Conservation (phyloP, 2,888 invertebrate species). For the Cerceris ruficornis region DNA sequence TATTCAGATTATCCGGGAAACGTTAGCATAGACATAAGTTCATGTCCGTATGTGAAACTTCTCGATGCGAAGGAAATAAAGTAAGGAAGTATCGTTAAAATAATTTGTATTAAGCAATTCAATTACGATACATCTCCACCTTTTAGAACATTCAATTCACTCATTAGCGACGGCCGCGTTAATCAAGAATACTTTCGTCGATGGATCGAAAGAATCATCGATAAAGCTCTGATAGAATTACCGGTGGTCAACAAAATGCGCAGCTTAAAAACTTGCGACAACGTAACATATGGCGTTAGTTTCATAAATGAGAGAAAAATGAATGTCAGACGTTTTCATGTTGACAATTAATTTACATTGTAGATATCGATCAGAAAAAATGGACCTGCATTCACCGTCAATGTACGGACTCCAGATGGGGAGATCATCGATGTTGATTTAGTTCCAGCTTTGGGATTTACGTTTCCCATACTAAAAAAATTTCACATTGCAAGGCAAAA, state of each 20-base stretch:
- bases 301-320: not conserved
- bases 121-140: slow-evolving; percentile 4
- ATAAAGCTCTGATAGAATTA: slow-evolving; percentile 76
- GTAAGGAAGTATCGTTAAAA: slow-evolving; percentile 9
- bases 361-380: slow-evolving; percentile 70
- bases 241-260: not conserved
- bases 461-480: not conserved
- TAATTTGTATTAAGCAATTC: not conserved
- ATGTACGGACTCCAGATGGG: slow-evolving; percentile 74
- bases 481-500: not conserved
- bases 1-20: not conserved
- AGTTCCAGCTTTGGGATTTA: slow-evolving; percentile 79
- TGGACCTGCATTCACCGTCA: slow-evolving; percentile 84
- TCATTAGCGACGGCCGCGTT: slow-evolving; percentile 82
- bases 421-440: slow-evolving; percentile 82
- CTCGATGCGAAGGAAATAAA: not conserved
- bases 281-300: not conserved
- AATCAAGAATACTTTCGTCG: slow-evolving; percentile 82
- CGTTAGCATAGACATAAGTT: slow-evolving; percentile 1
- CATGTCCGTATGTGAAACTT: not conserved
- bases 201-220: slow-evolving; percentile 84
- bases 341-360: not conserved
- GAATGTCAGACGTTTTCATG: not conserved
- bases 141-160: slow-evolving; percentile 80
- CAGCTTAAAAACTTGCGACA: not conserved